These are phyloP conservation scores for Syngnathus scovelli DNA, from an alignment of 2,113 vertebrate species.

Conservation along the genomic window DNA sequence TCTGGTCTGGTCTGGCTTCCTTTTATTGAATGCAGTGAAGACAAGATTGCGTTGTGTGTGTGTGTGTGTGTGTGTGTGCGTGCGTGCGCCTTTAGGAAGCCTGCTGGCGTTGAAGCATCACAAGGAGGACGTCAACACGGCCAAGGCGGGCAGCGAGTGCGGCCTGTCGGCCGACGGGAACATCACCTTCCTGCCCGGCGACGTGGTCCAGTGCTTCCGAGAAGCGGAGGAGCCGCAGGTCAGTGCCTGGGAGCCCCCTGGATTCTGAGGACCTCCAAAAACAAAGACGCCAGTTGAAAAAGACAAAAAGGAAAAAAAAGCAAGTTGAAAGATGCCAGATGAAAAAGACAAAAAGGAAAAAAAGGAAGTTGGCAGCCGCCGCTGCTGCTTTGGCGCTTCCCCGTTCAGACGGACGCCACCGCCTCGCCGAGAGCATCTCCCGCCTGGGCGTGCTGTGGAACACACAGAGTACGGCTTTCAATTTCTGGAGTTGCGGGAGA, in stretches of 20 bases:
- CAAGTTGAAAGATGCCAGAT: too few relatives aligned
- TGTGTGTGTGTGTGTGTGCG: too few relatives aligned
- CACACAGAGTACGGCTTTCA: too few relatives aligned
- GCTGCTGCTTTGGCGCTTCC: too few relatives aligned
- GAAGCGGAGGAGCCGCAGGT: conserved; percentile 65
- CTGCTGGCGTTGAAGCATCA: conserved; percentile 84
- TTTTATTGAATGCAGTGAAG: too few relatives aligned
- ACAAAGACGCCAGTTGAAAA: background rate
- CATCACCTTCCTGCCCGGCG: conserved; percentile 74
- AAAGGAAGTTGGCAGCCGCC: too few relatives aligned
- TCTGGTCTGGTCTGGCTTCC: too few relatives aligned
- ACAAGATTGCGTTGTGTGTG: too few relatives aligned
- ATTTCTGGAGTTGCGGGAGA: too few relatives aligned
- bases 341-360: background rate
- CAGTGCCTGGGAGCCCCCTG: conserved; percentile 84
- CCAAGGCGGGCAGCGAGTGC: conserved; percentile 87
- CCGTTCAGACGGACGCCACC: too few relatives aligned
- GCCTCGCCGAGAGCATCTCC: too few relatives aligned
- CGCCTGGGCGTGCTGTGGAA: too few relatives aligned
- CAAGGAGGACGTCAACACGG: conserved; percentile 79
- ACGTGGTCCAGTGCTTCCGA: conserved; percentile 82
- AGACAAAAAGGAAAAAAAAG: background rate
- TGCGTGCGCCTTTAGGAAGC: conserved; percentile 63
- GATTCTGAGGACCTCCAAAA: conserved; percentile 63
- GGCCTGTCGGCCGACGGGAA: conserved; percentile 78